Evolutionary conservation across 2,888 invertebrate species (phyloP).

Genomic region (Cheilosia grossa): DNA sequence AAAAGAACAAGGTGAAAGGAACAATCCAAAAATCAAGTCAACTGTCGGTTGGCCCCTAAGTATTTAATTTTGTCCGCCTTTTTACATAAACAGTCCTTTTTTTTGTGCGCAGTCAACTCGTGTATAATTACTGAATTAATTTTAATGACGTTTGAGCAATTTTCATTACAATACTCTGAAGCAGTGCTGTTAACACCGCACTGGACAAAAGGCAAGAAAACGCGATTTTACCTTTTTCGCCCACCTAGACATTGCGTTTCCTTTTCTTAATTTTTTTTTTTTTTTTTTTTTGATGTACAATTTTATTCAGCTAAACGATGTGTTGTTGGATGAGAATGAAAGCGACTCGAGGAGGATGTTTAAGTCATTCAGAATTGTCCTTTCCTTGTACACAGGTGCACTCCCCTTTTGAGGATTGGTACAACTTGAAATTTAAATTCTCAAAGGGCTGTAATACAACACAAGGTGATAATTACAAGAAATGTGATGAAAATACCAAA

Average conservation of each 20-base stretch:
- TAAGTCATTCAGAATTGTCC: slow-evolving; percentile 59
- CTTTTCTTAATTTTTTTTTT: neutral
- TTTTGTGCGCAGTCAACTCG: slow-evolving; percentile 6
- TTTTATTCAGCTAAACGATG: slow-evolving; percentile 13
- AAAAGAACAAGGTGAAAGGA: slow-evolving; percentile 3
- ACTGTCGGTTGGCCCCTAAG: slow-evolving; percentile 42
- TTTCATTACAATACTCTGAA: slow-evolving; percentile 49
- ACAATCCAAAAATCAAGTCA: slow-evolving; percentile 9
- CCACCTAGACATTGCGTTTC: neutral
- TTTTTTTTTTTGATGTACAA: neutral
- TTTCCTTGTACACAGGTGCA: neutral
- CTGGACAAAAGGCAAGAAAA: slow-evolving; percentile 4
- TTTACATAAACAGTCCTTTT: slow-evolving; percentile 33
- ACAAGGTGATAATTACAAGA: slow-evolving; percentile 48
- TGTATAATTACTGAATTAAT: slow-evolving; percentile 69
- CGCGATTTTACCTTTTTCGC: slow-evolving; percentile 11
- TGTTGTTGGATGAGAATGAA: slow-evolving; percentile 7
- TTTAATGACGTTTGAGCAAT: slow-evolving; percentile 68
- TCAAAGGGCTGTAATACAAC: slow-evolving; percentile 2
- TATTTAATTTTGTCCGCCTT: slow-evolving; percentile 62
- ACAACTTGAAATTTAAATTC: slow-evolving; percentile 31
- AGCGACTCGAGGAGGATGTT: slow-evolving; percentile 46
- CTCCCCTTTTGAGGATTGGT: neutral
- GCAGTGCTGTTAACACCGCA: slow-evolving; percentile 28
- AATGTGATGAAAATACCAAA: slow-evolving; percentile 15